Base-by-base conservation (phyloP, 2,888 invertebrate species). In the Blastobasis adustella region DNA sequence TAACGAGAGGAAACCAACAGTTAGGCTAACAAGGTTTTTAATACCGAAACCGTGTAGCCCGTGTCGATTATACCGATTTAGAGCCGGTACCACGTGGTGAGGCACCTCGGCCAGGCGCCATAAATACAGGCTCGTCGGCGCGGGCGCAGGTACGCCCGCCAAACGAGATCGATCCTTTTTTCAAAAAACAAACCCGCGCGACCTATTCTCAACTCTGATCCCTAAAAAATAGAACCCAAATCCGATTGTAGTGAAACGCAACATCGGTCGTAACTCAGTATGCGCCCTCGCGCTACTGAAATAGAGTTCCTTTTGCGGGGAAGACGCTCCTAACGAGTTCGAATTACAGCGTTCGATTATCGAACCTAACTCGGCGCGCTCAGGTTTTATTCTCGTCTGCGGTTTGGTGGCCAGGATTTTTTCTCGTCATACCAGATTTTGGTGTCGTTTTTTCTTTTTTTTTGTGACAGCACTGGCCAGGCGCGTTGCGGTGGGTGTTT, bases 101-200 rank as follows among this genome's bases (percentile, higher is more conserved):
- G 66, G 50, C 68, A 71, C 67, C 71, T 67, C 67, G 71, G 68
- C 67, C 73, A 73, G 86, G 87, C 87, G 87, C 87, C 87, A 85
- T 88, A 88, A 88, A 87, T 87, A 88, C 85, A 82, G 81, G 71
- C 79, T 80, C 80, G 80, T 83, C 84, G 77, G 85, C 83, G 81
- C 79, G 66, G 64, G 80, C 85, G 82, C 86, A 87, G 85, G 87
- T 87, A 82, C 84, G 84, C 82, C 82, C 79, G 84, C 82, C 86
- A 87, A 87, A 86, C 86, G 75, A 87, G 86, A 86, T 83, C 73
- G 76, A 67, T 67, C 79, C 77, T 82, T 83, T 83, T 83, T 81
- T 75, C 64, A 70, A 76, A 79, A 75, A 81, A 79, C 70, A 60
- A 59, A 55, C 49, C 10, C 52, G 38, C 38, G 42, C 47, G n/a